A percentile compares a stretch with the other conserved stretches of the same genome.
Conservation (phyloP, 2,113 vertebrate genomes). For the Zosterops lateralis region DNA sequence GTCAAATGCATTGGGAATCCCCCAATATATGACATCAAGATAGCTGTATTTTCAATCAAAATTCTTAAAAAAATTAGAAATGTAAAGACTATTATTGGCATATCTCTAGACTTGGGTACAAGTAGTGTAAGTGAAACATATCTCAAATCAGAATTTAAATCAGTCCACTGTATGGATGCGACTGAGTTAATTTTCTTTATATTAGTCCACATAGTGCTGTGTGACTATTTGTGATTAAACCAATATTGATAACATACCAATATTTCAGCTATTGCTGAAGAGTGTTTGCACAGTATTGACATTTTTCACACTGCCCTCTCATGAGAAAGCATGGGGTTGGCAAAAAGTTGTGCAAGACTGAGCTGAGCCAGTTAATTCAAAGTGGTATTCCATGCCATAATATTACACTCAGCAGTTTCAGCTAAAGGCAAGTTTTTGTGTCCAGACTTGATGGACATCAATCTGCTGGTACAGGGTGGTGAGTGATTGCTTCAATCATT, state of each 20-base stretch:
- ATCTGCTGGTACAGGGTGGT: neutral
- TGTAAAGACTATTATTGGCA: neutral
- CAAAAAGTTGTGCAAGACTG: neutral
- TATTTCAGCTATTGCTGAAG: neutral
- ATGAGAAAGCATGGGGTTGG: rapidly evolving
- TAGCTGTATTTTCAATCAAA: neutral
- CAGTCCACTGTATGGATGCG: no score
- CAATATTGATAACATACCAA: neutral
- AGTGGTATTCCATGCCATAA: neutral
- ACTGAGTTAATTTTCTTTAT: neutral
- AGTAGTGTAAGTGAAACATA: neutral
- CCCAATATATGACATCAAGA: neutral
- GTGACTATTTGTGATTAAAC: neutral
- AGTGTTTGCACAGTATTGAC: neutral
- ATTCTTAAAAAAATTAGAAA: neutral
- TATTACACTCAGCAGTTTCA: neutral
- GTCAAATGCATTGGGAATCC: neutral
- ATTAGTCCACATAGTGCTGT: neutral
- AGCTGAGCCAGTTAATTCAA: neutral
- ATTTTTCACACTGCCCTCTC: neutral
- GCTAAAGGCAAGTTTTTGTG: rapidly evolving
- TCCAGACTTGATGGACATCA: rapidly evolving
- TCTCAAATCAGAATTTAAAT: neutral
- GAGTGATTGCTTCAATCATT: neutral
- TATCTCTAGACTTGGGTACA: neutral